Base-by-base conservation (phyloP, 2,888 invertebrate species). In the Thecocarcelia acutangulata region DNA sequence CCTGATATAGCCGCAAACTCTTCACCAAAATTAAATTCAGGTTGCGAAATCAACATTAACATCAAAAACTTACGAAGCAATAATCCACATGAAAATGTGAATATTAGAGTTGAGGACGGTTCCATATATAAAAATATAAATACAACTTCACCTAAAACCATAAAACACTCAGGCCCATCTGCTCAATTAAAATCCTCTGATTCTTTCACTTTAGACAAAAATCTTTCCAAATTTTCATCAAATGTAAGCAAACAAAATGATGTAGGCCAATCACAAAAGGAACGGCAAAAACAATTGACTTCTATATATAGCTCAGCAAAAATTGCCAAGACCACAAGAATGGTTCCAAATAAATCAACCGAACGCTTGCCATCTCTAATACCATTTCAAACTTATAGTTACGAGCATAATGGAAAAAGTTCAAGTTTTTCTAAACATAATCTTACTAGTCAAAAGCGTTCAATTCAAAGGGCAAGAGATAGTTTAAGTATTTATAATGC, bases 11-110 rank as follows among this genome's bases (percentile, higher is more conserved):
- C 11, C 11, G 1, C 11, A n/a, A 58, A 63, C 11, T 59, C 54
- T 11, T 68, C 9, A 58, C 58, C 37, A 12, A 78, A 70, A 42
- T n/a, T 58, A 5, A 79, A 84, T 48, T 86, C 87, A 5, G 86
- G 86, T 3, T 89, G 87, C 66, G 85, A 85, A 12, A 88, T 89
- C 0, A 88, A 86, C 68, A 89, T 89, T 12, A 86, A 85, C 21
- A 88, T 88, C 13, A 84, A 84, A 9, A 81, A 72, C 15, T 48
- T 81, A 19, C 58, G 68, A 42, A 66, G 83, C 8, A 12, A 84
- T 75, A 21, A 72, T 1, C 46, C 59, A 24, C 79, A 85, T 33
- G 86, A 88, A 13, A 85, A 86, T 46, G 42, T 87, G 19, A 85
- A 83, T 2, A 87, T 89, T 13, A 82, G 87, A 50, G 88, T 88